Base-by-base conservation (phyloP, 1,140 invertebrate species). In the Macrocentrus cingulum region DNA sequence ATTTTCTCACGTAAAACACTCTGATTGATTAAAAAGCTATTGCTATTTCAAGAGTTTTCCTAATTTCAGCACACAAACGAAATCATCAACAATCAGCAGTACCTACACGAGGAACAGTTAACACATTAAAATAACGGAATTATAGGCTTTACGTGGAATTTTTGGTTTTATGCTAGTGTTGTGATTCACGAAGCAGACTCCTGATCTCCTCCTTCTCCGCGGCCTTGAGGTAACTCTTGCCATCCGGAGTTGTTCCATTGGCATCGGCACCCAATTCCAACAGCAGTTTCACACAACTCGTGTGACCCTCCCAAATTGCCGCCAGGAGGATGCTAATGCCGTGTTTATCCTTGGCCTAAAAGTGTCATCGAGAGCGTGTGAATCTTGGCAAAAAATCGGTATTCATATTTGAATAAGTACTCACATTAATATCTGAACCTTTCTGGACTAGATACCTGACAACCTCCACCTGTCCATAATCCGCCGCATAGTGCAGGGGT, bases 261-360 rank as follows among this genome's bases (percentile, higher is more conserved):
- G 90, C 92, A 63, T 85, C 85, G 56, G 94, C 94, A 66, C 94
- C 92, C 79, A 91, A 91, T 80, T 92, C 87, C 58, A 97, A 69
- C 58, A 97, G 81, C 50, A 94, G 81, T 78, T 91, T 88, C 16
- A 97, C 94, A 82, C 93, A 95, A 52, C 89, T 86, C 48, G 89
- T 93, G 72, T 98, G 95, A 45, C 93, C 94, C 81, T 98, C 95
- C 92, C 92, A 98, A 68, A 97, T 94, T 59, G 95, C 95, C 61
- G 94, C 92, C 63, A 97, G 76, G 34, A 98, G 81, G 16, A 93
- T 88, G 55, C 90, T 94, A 61, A 98, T 97, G 5, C 93, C 94
- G 85, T 96, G 92, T 80, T 95, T 95, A 75, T 98, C 95, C 74
- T 86, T 86, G 50, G 87, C 87, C 91, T 94, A 82, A 77, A 39